These are phyloP conservation scores for Podarcis raffonei DNA, from an alignment of 2,113 vertebrate genomes.

Conservation along the genomic window DNA sequence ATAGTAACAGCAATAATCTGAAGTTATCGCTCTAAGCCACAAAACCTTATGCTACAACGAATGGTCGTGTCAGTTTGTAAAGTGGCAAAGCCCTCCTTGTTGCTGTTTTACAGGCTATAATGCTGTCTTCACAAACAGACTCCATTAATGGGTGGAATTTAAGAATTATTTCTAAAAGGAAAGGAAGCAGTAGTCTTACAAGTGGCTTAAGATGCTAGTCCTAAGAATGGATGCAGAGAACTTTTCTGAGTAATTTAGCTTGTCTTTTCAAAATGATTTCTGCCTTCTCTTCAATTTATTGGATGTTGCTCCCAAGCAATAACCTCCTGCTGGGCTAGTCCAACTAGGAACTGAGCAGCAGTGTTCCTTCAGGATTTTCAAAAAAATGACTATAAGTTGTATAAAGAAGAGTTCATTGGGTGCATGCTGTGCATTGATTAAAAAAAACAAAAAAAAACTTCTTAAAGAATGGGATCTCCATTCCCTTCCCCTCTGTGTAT, in stretches of 20 bases:
- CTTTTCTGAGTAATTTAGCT: not conserved
- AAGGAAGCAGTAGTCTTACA: not conserved
- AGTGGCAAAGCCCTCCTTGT: too few species aligned
- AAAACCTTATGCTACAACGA: not conserved
- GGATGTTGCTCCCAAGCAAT: not conserved
- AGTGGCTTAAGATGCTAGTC: not conserved
- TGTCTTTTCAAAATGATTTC: not conserved
- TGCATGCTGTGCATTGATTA: not conserved
- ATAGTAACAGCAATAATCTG: not conserved
- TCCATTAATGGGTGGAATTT: not conserved
- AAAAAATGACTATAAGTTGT: not conserved
- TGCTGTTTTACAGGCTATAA: too few species aligned
- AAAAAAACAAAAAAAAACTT: not conserved
- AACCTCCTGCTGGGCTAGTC: not conserved
- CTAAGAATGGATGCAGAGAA: not conserved
- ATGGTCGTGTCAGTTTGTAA: not conserved
- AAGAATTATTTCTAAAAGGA: not conserved
- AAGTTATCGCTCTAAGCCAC: not conserved
- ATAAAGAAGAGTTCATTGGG: not conserved
- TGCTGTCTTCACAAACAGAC: not conserved
- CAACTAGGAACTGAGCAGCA: too few species aligned
- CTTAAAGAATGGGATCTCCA: not conserved
- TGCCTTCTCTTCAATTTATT: not conserved
- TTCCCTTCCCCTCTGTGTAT: not conserved
- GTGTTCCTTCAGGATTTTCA: too few species aligned